Evolutionary conservation across 2,888 invertebrate genomes (phyloP).

Genomic region (Ichneumoninae sp.): DNA sequence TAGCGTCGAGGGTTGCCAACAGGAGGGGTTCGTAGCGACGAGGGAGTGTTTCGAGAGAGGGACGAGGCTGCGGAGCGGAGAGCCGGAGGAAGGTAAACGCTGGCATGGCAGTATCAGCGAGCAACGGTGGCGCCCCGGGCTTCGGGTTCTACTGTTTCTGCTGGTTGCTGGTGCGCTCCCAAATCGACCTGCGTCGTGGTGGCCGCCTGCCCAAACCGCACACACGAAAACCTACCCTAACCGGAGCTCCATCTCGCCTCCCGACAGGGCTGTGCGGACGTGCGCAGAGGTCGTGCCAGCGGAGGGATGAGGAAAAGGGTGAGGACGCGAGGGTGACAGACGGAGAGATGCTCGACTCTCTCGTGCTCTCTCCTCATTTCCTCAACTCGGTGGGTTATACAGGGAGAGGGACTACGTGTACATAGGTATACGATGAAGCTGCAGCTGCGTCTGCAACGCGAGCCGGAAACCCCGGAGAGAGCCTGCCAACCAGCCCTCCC

Average conservation of each 20-base stretch:
- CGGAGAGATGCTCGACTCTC: conserved; percentile 3
- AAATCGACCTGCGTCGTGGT: conserved; percentile 67
- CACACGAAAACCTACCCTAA: conserved; percentile 65
- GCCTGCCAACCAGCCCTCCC: conserved; percentile 49
- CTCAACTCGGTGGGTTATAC: conserved; percentile 43
- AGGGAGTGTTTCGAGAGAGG: conserved; percentile 62
- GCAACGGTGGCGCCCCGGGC: conserved; percentile 62
- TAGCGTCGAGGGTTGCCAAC: conserved; percentile 52
- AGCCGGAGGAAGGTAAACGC: conserved; percentile 16
- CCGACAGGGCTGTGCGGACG: conserved; percentile 58
- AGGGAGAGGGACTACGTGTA: conserved; percentile 10
- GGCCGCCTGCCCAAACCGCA: conserved; percentile 61
- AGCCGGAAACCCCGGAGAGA: conserved; percentile 54
- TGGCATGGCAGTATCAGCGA: conserved; percentile 16
- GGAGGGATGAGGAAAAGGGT: conserved; percentile 55
- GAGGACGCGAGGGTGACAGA: conserved; percentile 49
- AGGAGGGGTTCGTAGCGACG: conserved; percentile 51
- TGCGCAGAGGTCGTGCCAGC: conserved; percentile 53
- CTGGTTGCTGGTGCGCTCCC: conserved; percentile 54
- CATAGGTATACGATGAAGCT: conserved; percentile 35
- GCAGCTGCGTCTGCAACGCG: conserved; percentile 67
- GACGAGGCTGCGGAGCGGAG: conserved; percentile 53
- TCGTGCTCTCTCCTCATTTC: conserved; percentile 45
- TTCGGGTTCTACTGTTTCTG: conserved; percentile 34
- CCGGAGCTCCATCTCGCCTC: conserved; percentile 32